Evolutionary conservation across 2,888 invertebrate species (phyloP), one percentile per base, ranked within the genome.

Genomic region (Busseola fusca): DNA sequence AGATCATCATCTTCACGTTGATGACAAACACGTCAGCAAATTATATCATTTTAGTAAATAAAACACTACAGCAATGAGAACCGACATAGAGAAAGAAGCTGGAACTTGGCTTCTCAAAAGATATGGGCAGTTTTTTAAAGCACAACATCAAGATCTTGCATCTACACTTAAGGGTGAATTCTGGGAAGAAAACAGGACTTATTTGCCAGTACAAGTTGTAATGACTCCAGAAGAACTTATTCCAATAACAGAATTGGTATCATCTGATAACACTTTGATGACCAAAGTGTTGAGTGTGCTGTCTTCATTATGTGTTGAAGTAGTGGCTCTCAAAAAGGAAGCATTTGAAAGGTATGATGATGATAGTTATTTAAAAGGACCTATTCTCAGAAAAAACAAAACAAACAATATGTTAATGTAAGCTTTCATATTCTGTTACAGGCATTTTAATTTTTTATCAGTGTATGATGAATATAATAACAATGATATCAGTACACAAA

Each of bases 191-290:
- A 95, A 95, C 79, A 94, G 91, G 85, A 91, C 91, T 40, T 94
- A 89, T 84, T 85, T 89, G 65, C 93, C 94, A 1, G 90, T 95
- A 79, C 91, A 93, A 90, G 88, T 94, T 56, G 81, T 84, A 48
- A 90, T 94, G 87, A 85, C 84, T 57, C 96, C 97, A 3, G 95
- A 92, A 81, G 98, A 98, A 92, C 96, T 96, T 80, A 94, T 97
- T 21, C 95, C 96, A 7, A 91, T 98, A 48, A 93, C 97, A 48
- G 97, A 97, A 81, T 91, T 98, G 75, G 97, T 98, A 18, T 97
- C 97, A 81, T 98, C 98, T 37, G 98, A 98, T 91, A 98, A 98
- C 89, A 97, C 97, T 88, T 94, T 97, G 64, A 96, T 98, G 85
- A 97, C 97, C 50, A 97, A 98, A 93, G 96, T 98, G 60, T 94